phyloP scores from a whole-genome alignment of 2,888 invertebrate genomes.

The Platerodrilus igneus region DNA sequence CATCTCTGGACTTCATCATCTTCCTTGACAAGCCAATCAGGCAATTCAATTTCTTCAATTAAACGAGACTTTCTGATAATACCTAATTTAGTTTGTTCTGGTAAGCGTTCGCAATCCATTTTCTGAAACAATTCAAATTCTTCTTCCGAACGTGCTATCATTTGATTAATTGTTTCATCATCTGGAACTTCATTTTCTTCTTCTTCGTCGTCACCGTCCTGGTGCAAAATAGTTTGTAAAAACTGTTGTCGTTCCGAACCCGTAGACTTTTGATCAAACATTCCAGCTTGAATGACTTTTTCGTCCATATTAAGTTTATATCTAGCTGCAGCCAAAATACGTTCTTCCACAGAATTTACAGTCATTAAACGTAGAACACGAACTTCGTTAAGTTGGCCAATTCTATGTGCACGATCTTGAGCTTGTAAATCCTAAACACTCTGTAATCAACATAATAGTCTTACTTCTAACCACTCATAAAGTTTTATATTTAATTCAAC shows the following conservation, averaged over 20 bases:
- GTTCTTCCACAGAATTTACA: slow-evolving; percentile 97
- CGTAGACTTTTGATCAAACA: slow-evolving; percentile 99
- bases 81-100: slow-evolving; percentile 68
- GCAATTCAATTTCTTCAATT: slow-evolving; percentile 91
- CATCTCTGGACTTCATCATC: slow-evolving; percentile 85
- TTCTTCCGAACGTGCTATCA: slow-evolving; percentile 93
- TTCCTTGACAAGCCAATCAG: slow-evolving; percentile 90
- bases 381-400: slow-evolving; percentile 98
- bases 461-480: too few species aligned
- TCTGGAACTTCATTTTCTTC: slow-evolving; percentile 96
- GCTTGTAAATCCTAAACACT: slow-evolving; percentile 91
- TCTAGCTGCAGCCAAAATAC: slow-evolving; percentile 94
- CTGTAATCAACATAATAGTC: too few species aligned
- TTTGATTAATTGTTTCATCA: slow-evolving; percentile 98
- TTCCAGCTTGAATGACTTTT: slow-evolving; percentile 99
- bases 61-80: slow-evolving; percentile 76
- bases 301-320: slow-evolving; percentile 99
- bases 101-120: slow-evolving; percentile 86
- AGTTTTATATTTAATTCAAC: too few species aligned
- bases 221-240: slow-evolving; percentile 88
- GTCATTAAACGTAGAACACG: slow-evolving; percentile 96
- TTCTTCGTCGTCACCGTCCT: slow-evolving; percentile 93
- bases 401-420: slow-evolving; percentile 98
- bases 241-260: slow-evolving; percentile 95
- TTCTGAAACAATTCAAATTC: slow-evolving; percentile 92